A percentile compares a stretch with the other conserved stretches of the same genome.
phyloP scores from a whole-genome alignment of 2,797 vertebrate genomes.

The Sebastes iracundus region DNA sequence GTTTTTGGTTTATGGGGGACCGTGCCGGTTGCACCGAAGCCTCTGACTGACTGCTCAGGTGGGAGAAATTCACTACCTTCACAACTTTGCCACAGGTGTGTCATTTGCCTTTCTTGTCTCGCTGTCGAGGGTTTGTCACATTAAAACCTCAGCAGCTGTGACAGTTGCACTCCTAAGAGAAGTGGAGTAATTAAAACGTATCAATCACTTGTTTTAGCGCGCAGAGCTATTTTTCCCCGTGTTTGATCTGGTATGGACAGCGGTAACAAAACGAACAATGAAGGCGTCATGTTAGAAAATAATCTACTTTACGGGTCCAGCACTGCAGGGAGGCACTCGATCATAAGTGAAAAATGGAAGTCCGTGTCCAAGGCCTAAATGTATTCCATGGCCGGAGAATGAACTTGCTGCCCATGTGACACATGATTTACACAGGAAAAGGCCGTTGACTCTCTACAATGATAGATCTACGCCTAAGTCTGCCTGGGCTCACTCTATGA shows the following conservation, averaged over 20 bases:
- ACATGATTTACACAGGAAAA: conserved; percentile 87
- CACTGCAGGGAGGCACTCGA: conserved; percentile 80
- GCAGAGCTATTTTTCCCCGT: conserved; percentile 8
- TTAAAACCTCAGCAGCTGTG: conserved; percentile 67
- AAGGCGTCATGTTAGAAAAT: conserved; percentile 77
- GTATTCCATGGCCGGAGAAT: conserved; percentile 87
- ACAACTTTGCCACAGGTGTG: conserved; percentile 74
- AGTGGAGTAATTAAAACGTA: conserved; percentile 77
- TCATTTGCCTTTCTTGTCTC: conserved; percentile 60
- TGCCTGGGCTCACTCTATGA: conserved; percentile 84
- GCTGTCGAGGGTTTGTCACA: conserved; percentile 64
- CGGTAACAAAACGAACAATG: conserved; percentile 74
- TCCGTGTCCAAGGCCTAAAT: conserved; percentile 78
- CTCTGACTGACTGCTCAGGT: conserved; percentile 65
- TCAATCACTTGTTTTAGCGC: conserved; percentile 67
- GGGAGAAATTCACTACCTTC: conserved; percentile 62
- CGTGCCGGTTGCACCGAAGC: conserved; percentile 16
- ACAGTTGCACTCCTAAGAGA: conserved; percentile 69
- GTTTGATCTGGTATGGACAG: conserved; percentile 63
- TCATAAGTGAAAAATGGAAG: conserved; percentile 80
- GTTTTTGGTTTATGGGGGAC: conserved; percentile 41
- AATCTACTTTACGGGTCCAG: conserved; percentile 80
- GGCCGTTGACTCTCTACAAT: conserved; percentile 82
- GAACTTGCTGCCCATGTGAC: conserved; percentile 86
- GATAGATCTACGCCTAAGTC: conserved; percentile 81